These are phyloP conservation scores for Phyto melanocephala DNA, from an alignment of 2,888 invertebrate species.

Conservation along the genomic window DNA sequence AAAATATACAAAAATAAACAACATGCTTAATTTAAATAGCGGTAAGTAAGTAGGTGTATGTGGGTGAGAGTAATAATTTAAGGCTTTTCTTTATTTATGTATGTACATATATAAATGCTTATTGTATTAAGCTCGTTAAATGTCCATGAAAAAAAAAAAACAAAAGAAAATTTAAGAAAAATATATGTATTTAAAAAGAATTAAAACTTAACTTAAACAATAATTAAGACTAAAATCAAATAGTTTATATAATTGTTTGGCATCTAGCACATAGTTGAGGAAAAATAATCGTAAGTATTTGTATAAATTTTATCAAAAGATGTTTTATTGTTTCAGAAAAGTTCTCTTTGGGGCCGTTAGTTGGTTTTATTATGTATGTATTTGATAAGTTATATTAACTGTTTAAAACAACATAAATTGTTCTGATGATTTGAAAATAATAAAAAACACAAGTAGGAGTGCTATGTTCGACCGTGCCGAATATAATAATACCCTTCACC, in stretches of 20 bases:
- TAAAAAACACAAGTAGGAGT: no score
- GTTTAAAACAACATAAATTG: conserved; percentile 24
- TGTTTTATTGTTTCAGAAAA: conserved; percentile 84
- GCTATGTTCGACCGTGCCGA: no score
- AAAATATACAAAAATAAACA: no score
- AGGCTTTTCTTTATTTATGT: no score
- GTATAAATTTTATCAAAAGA: conserved; percentile 31
- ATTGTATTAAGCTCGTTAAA: neutral
- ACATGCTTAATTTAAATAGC: conserved; percentile 28
- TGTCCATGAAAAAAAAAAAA: neutral
- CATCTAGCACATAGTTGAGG: conserved; percentile 14
- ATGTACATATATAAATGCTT: conserved; percentile 16
- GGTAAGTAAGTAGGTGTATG: neutral
- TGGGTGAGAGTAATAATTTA: conserved; percentile 12
- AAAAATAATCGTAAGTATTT: conserved; percentile 2
- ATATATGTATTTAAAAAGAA: conserved; percentile 3
- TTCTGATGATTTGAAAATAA: neutral
- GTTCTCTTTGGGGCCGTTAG: conserved; percentile 85
- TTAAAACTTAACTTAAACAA: neutral
- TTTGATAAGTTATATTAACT: conserved; percentile 4
- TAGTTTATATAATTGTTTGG: conserved; percentile 27
- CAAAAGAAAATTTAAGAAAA: neutral
- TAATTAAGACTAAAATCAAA: no score
- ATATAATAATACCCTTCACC: no score
- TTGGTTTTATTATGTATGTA: conserved; percentile 66